phyloP scores from a whole-genome alignment of 2,113 vertebrate species.

The Aptenodytes forsteri region DNA sequence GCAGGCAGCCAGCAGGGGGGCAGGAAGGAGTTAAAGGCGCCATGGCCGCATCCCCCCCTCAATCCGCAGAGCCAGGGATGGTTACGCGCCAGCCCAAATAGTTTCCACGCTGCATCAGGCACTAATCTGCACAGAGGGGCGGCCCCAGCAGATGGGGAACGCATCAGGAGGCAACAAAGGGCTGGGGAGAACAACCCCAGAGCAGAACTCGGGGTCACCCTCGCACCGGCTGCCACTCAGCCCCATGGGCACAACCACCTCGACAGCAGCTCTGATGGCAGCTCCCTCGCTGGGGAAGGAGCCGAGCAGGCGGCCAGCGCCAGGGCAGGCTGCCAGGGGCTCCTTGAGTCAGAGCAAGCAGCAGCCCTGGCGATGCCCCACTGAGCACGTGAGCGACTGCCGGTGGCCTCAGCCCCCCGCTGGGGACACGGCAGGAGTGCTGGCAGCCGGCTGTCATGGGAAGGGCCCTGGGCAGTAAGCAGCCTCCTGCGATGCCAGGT shows the following conservation, averaged over 20 bases:
- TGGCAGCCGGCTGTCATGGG: background rate
- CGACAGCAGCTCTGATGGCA: background rate
- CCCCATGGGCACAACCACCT: background rate
- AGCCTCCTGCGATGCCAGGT: accelerated
- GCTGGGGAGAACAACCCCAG: background rate
- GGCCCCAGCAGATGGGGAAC: background rate
- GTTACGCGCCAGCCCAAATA: constrained; percentile 29
- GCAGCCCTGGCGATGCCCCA: accelerated
- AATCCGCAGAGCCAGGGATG: background rate
- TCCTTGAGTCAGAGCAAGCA: background rate
- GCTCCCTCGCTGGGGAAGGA: background rate
- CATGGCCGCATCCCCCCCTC: background rate
- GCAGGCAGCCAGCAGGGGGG: background rate
- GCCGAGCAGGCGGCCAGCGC: accelerated
- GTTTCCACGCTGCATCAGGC: constrained; percentile 64
- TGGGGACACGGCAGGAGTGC: accelerated
- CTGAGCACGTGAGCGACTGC: background rate
- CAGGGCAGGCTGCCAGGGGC: background rate
- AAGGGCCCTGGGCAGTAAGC: background rate
- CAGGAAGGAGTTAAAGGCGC: constrained; percentile 46
- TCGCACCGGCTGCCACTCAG: background rate
- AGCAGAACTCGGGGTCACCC: background rate
- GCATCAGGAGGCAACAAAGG: background rate
- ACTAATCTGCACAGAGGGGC: background rate
- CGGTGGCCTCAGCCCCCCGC: accelerated